Percentiles rank a stretch among this genome's conserved stretches.
phyloP scores from a whole-genome alignment of 2,888 invertebrate species.

The Carcina quercana region DNA sequence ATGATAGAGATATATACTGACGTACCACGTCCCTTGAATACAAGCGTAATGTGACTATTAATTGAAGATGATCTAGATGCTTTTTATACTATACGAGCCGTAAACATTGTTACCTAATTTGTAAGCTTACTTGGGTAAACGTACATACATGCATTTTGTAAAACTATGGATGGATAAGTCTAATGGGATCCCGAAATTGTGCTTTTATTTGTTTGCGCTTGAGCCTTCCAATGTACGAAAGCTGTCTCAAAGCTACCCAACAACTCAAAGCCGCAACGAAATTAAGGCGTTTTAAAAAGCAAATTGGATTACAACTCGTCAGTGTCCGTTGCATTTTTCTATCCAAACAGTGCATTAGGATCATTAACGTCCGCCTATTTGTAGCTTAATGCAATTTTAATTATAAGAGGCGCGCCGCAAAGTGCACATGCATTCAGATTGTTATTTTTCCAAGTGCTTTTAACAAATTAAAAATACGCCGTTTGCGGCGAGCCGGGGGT shows the following conservation, averaged over 20 bases:
- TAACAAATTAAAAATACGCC: conserved; percentile 64
- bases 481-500: conserved; percentile 10
- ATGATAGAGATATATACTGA: too few species aligned
- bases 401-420: conserved; percentile 64
- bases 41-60: too few species aligned
- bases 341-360: conserved; percentile 54
- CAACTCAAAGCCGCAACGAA: conserved; percentile 24
- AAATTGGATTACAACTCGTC: conserved; percentile 40
- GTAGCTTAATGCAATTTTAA: conserved; percentile 71
- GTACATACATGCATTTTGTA: too few species aligned
- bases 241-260: conserved; percentile 19
- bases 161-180: too few species aligned
- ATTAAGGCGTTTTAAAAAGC: conserved; percentile 36
- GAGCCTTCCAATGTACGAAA: background rate
- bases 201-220: too few species aligned
- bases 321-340: conserved; percentile 46
- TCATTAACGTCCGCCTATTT: conserved; percentile 51
- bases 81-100: too few species aligned
- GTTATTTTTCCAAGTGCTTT: conserved; percentile 65
- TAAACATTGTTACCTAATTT: too few species aligned
- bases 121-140: too few species aligned
- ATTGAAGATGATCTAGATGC: too few species aligned
- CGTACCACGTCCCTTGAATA: too few species aligned
- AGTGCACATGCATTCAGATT: conserved; percentile 63
- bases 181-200: too few species aligned